A percentile compares a stretch with the other conserved stretches of the same genome.
phyloP scores from a whole-genome alignment of 2,113 vertebrate genomes.

The Oncorhynchus gorbuscha region DNA sequence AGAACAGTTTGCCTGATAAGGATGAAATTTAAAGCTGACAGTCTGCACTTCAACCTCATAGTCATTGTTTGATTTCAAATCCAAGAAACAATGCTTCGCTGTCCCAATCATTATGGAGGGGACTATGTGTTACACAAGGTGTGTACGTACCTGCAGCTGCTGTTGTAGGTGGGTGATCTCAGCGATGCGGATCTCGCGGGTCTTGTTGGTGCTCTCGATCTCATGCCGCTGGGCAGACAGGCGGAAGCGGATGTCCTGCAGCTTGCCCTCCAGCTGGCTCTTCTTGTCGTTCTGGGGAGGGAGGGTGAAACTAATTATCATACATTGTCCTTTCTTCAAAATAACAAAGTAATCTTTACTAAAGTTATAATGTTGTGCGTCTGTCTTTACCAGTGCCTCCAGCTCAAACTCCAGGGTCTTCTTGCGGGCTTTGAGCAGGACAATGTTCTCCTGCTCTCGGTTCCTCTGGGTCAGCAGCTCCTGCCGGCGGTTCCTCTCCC shows the following conservation, averaged over 20 bases:
- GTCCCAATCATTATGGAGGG: neutral
- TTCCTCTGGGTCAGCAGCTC: constrained; percentile 94
- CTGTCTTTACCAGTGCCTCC: constrained; percentile 84
- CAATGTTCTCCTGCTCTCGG: constrained; percentile 94
- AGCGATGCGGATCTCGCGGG: constrained; percentile 89
- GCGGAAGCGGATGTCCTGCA: constrained; percentile 92
- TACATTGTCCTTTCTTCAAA: no score
- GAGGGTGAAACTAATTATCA: no score
- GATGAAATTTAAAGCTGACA: no score
- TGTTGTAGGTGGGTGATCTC: constrained; percentile 96
- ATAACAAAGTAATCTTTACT: no score
- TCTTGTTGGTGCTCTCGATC: constrained; percentile 95
- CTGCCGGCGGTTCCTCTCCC: constrained; percentile 93
- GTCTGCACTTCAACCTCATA: no score
- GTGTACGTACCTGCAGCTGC: constrained; percentile 85
- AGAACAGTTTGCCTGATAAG: no score
- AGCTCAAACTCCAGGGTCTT: constrained; percentile 97
- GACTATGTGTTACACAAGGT: neutral
- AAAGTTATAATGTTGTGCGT: constrained; percentile 1
- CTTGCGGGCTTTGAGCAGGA: constrained; percentile 93
- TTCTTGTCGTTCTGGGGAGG: constrained; percentile 89
- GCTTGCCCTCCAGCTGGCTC: constrained; percentile 91
- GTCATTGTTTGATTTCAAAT: no score
- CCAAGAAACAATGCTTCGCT: no score
- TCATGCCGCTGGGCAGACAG: constrained; percentile 89